Evolutionary conservation across 2,113 vertebrate species (phyloP).

Genomic region (Orthonyx spaldingii): DNA sequence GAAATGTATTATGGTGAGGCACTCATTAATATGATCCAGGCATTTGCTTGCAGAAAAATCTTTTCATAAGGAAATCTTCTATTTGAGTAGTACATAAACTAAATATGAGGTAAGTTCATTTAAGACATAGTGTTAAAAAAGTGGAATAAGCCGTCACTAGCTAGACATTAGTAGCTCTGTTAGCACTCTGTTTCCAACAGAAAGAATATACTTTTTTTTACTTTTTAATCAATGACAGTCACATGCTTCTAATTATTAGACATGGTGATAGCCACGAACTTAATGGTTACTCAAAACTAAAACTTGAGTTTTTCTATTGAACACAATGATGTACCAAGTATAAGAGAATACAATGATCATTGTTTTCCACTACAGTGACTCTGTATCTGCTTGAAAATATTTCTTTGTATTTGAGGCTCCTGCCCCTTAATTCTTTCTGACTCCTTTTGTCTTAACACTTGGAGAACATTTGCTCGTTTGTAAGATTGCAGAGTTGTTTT

Average conservation of each 20-base stretch:
- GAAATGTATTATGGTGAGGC: neutral
- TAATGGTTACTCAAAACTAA: conserved; percentile 20
- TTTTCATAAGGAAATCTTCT: conserved; percentile 50
- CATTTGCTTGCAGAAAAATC: conserved; percentile 12
- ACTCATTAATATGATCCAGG: neutral
- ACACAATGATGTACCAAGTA: neutral
- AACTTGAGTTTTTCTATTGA: conserved; percentile 55
- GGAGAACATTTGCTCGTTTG: neutral
- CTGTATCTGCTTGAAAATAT: conserved; percentile 7
- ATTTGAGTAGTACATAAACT: conserved; percentile 7
- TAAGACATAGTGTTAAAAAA: neutral
- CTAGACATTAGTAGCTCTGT: conserved; percentile 41
- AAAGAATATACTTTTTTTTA: conserved; percentile 54
- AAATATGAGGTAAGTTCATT: conserved; percentile 45
- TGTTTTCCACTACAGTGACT: neutral
- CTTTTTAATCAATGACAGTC: conserved; percentile 55
- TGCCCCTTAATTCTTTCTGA: neutral
- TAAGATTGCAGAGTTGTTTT: neutral
- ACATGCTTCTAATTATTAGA: conserved; percentile 31
- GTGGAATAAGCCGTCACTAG: conserved; percentile 13
- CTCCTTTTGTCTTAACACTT: neutral
- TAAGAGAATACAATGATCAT: neutral
- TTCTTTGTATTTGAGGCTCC: neutral
- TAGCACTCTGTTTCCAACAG: neutral
- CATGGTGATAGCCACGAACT: conserved; percentile 31